phyloP scores from a whole-genome alignment of 2,888 invertebrate genomes.

The Diarsia brunnea region DNA sequence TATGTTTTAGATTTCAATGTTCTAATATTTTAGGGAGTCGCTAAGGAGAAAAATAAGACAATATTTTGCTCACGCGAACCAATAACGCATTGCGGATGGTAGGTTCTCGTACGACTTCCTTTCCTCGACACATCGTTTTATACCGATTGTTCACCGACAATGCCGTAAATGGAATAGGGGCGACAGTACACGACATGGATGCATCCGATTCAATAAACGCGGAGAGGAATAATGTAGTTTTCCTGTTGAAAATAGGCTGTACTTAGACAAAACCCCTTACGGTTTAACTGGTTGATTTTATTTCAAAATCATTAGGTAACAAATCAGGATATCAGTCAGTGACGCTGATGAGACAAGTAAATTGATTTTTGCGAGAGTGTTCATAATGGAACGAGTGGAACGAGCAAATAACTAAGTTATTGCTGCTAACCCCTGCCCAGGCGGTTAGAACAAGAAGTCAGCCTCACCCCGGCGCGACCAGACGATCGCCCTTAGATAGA shows the following conservation, averaged over 20 bases:
- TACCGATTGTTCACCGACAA: not conserved
- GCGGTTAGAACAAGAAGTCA: slow-evolving; percentile 14
- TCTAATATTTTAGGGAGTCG: not conserved
- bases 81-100: slow-evolving; percentile 9
- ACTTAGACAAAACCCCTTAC: not conserved
- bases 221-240: not conserved
- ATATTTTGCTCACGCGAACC: slow-evolving; percentile 7
- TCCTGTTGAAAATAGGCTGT: not conserved
- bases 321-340: not conserved
- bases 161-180: slow-evolving; percentile 8
- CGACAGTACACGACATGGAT: slow-evolving; percentile 1
- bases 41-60: not conserved
- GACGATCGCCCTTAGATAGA: not conserved
- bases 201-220: not conserved
- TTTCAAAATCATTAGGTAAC: not conserved
- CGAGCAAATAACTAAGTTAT: not conserved
- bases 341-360: not conserved
- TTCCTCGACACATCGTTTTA: slow-evolving; percentile 6
- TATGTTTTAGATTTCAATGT: not conserved
- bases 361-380: not conserved
- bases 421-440: not conserved
- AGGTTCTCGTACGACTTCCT: not conserved
- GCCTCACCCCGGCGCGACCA: not conserved
- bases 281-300: not conserved
- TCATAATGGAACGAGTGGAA: not conserved